Conservation (phyloP, 2,888 invertebrate genomes). For the Terebella lapidaria region DNA sequence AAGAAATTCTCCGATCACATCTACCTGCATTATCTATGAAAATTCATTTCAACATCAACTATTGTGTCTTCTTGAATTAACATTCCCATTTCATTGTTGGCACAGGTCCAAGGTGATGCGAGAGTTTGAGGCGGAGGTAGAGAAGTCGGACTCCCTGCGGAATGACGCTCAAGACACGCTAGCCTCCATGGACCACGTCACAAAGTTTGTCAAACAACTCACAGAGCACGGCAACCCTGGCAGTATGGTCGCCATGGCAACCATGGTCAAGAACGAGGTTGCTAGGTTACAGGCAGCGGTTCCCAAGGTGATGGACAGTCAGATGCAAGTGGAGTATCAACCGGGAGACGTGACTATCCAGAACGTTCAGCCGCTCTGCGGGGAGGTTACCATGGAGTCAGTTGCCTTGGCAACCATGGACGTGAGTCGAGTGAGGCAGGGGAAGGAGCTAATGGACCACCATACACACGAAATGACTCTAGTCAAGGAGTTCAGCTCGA, state of each 20-base stretch:
- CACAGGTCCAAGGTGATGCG: constrained; percentile 6
- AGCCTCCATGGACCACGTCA: constrained; percentile 3
- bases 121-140: constrained; percentile 25
- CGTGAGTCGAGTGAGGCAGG: neutral
- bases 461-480: neutral
- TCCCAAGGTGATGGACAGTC: constrained; percentile 6
- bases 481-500: constrained; percentile 8
- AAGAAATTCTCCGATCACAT: too few species aligned
- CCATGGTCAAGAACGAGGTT: constrained; percentile 23
- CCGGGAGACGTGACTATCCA: constrained; percentile 5
- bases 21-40: too few species aligned
- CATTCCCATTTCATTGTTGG: too few species aligned
- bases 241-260: constrained; percentile 33
- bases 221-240: constrained; percentile 32
- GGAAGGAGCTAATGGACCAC: neutral
- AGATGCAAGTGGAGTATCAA: constrained; percentile 1
- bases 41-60: too few species aligned
- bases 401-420: neutral
- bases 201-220: constrained; percentile 10
- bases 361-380: constrained; percentile 33
- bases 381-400: constrained; percentile 22
- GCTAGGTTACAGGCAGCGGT: neutral
- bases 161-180: neutral
- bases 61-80: too few species aligned
- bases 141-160: constrained; percentile 14